phyloP scores from a whole-genome alignment of 2,888 invertebrate genomes.

The Ophion obscuratus region DNA sequence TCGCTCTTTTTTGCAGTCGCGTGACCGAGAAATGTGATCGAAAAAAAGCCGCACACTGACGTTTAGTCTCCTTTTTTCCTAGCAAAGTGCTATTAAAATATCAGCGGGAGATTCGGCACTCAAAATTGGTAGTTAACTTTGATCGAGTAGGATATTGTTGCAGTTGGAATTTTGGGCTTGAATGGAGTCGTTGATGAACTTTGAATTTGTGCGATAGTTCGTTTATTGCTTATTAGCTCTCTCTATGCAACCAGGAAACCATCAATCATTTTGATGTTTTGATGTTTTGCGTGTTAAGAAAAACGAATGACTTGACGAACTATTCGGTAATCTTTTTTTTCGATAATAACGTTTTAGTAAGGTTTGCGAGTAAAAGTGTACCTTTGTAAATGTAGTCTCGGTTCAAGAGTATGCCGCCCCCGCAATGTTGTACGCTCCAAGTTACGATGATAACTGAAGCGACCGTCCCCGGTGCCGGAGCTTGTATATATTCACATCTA shows the following conservation, averaged over 20 bases:
- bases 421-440: slow-evolving; percentile 64
- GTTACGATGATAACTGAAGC: slow-evolving; percentile 70
- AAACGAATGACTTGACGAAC: neutral
- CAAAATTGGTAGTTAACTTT: neutral
- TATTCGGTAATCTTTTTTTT: neutral
- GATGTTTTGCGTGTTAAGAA: neutral
- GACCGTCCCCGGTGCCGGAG: slow-evolving; percentile 44
- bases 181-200: too few relatives aligned
- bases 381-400: slow-evolving; percentile 45
- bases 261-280: too few relatives aligned
- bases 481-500: slow-evolving; percentile 65
- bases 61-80: neutral
- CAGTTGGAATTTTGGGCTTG: too few relatives aligned
- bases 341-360: neutral
- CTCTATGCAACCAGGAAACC: too few relatives aligned
- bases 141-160: too few relatives aligned
- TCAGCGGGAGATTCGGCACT: neutral
- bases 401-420: slow-evolving; percentile 43
- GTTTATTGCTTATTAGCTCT: too few relatives aligned
- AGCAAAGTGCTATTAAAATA: neutral
- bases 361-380: slow-evolving; percentile 33
- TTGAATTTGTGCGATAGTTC: too few relatives aligned
- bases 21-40: slow-evolving; percentile 10
- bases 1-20: neutral
- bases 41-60: slow-evolving; percentile 1